A percentile compares a stretch with the other conserved stretches of the same genome.
phyloP scores from a whole-genome alignment of 1,140 invertebrate species.

The Archivesica marissinica region DNA sequence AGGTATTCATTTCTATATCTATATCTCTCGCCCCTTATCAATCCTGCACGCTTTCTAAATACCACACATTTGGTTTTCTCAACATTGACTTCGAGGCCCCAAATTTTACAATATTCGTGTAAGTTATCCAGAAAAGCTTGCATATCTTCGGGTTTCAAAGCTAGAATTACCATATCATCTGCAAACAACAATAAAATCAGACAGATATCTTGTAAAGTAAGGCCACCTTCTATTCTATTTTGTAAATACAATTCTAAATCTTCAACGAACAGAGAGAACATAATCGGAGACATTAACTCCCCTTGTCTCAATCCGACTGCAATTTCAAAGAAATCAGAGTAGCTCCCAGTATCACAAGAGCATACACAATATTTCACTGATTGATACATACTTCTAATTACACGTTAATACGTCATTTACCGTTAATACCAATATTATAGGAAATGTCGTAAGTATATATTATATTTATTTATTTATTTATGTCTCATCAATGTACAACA shows the following conservation, averaged over 20 bases:
- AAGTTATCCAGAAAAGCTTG: background rate
- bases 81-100: background rate
- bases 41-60: too few relatives aligned
- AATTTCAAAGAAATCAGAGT: conserved; percentile 12
- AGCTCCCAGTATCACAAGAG: background rate
- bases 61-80: too few relatives aligned
- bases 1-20: too few relatives aligned
- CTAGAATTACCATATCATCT: conserved; percentile 7
- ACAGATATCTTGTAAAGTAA: background rate
- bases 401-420: background rate
- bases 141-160: background rate
- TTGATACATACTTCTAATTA: conserved; percentile 36
- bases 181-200: conserved; percentile 19
- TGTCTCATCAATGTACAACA: too few relatives aligned
- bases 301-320: conserved; percentile 33
- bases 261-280: conserved; percentile 37
- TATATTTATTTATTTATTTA: too few relatives aligned
- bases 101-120: background rate
- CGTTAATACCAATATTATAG: background rate
- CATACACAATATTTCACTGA: background rate
- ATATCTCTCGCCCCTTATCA: too few relatives aligned
- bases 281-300: conserved; percentile 27
- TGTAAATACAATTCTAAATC: conserved; percentile 36
- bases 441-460: too few relatives aligned
- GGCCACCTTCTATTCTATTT: background rate